Base-by-base conservation (phyloP, 2,113 vertebrate species). In the Lepisosteus oculatus region DNA sequence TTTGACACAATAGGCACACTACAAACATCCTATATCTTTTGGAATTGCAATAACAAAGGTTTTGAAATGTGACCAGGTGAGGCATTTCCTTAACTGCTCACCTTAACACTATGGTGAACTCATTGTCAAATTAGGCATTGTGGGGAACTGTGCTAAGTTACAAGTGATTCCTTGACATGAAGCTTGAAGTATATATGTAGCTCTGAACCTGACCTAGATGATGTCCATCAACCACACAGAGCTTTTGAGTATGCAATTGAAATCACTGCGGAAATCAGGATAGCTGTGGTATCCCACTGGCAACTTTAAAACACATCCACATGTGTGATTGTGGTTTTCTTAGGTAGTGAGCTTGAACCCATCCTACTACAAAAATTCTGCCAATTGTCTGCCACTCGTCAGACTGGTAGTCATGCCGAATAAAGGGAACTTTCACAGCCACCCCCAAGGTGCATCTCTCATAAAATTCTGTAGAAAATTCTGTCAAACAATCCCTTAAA, bases 181-280 rank as follows among this genome's bases (percentile, higher is more conserved):
- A 29, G 29, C 29, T 29, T 2, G 29, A 29, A 29, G 29, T 29
- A 29, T 29, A 29, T 29, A 29, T 29, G 29, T 29, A 29, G 29
- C 29, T 29, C 29, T 29, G 29, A 29, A 29, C 29, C 29, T 29
- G 29, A 29, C 29, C 29, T 29, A 69, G 11, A 71, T 11, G 3
- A 78, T 68, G 61, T 74, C 73, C 68, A 74, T 78, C 11, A 78
- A 68, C 76, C 76, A 77, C 12, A 77, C 42, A 7, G 71, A 74
- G 65, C 68, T 77, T 14, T 55, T 69, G 29, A 77, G 67, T 59
- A 77, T 56, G 4, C 12, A 7, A 56, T 73, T 61, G 61, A 79
- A 79, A 29, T 76, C 71, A 65, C 47, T 76, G 45, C 68, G 63
- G 14, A 76, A 68, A 43, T 76, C 77, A 71, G 77, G 74, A 17